Percentiles rank a stretch among this genome's conserved stretches.
These are phyloP conservation scores for Rhyacophila brunnea DNA, from an alignment of 1,140 invertebrate species.

Conservation along the genomic window DNA sequence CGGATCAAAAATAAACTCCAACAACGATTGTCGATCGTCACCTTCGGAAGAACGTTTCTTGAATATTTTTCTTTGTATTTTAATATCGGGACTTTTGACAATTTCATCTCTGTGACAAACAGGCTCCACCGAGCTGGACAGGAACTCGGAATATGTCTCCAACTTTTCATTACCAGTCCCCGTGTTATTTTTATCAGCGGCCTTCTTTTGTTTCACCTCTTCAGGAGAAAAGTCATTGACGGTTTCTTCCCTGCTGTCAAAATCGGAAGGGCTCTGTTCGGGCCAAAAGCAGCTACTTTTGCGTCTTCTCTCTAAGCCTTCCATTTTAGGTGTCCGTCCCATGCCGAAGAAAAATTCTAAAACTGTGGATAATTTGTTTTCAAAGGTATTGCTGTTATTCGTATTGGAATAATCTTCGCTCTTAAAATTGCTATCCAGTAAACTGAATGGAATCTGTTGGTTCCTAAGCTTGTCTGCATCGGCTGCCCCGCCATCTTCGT, in stretches of 20 bases:
- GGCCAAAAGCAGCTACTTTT: conserved; percentile 50
- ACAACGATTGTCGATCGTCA: conserved; percentile 27
- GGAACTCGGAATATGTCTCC: conserved; percentile 8
- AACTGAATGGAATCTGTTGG: conserved; percentile 42
- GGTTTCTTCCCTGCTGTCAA: conserved; percentile 40
- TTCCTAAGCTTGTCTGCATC: conserved; percentile 33
- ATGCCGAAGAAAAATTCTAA: conserved; percentile 54
- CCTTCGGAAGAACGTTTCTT: conserved; percentile 25
- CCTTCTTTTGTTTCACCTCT: conserved; percentile 38
- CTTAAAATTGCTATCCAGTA: conserved; percentile 35
- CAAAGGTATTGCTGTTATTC: conserved; percentile 44
- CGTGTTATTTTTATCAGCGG: conserved; percentile 35
- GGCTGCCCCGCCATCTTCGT: neutral
- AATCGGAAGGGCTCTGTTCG: conserved; percentile 43
- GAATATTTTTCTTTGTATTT: conserved; percentile 29
- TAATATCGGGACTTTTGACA: conserved; percentile 18
- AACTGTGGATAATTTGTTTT: conserved; percentile 47
- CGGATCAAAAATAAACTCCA: conserved; percentile 26
- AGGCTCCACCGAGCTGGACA: neutral
- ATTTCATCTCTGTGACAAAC: neutral
- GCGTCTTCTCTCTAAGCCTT: conserved; percentile 41
- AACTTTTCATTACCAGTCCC: conserved; percentile 4
- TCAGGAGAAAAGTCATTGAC: conserved; percentile 40
- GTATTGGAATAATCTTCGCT: conserved; percentile 32
- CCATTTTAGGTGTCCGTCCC: conserved; percentile 49